These are phyloP conservation scores for Enteromius unitaeniatus DNA, from an alignment of 2,797 vertebrate species.

Conservation along the genomic window DNA sequence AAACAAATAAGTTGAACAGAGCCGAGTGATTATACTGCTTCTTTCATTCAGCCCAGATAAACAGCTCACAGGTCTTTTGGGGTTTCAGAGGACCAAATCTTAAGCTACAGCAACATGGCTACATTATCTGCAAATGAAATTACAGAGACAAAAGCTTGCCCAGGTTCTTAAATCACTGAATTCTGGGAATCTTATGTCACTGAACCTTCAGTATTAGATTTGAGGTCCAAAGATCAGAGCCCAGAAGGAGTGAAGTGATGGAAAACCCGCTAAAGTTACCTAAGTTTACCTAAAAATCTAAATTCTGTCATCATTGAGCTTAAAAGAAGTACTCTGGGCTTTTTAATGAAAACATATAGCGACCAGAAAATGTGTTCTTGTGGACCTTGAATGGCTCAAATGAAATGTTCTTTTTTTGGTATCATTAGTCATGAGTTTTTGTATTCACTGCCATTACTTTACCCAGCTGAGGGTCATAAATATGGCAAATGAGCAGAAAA, in stretches of 20 bases:
- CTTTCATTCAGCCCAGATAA: constrained; percentile 71
- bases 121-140: constrained; percentile 66
- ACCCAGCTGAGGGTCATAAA: constrained; percentile 50
- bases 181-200: constrained; percentile 21
- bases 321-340: not conserved
- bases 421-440: not conserved
- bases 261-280: not conserved
- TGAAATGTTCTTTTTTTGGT: not conserved
- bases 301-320: not conserved
- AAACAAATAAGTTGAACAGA: constrained; percentile 58
- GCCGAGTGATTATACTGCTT: not conserved
- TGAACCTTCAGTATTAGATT: not conserved
- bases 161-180: constrained; percentile 20
- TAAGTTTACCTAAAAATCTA: not conserved
- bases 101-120: constrained; percentile 62
- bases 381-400: not conserved
- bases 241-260: not conserved
- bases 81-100: constrained; percentile 57
- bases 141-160: constrained; percentile 43
- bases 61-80: constrained; percentile 61
- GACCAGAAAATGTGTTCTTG: not conserved
- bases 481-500: not conserved
- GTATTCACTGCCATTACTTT: constrained; percentile 13
- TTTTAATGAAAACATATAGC: constrained; percentile 4
- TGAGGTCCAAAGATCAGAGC: constrained; percentile 3